These are phyloP conservation scores for Lysiphlebus fabarum DNA, from an alignment of 1,140 invertebrate species.

Conservation along the genomic window DNA sequence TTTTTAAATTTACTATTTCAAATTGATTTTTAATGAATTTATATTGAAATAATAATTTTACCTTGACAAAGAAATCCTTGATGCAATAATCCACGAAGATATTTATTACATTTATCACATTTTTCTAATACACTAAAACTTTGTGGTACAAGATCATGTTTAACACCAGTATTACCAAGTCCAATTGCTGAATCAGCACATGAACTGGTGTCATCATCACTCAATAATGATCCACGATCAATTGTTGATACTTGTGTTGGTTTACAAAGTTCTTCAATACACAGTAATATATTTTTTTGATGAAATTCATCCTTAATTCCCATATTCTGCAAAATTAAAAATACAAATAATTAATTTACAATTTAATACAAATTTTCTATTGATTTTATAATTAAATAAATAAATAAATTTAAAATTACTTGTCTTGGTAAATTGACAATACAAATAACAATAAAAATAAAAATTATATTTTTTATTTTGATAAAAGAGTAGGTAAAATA, in stretches of 20 bases:
- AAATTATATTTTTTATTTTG: background rate
- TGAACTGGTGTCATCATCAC: slow-evolving; percentile 27
- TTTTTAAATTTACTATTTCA: slow-evolving; percentile 4
- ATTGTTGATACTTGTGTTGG: slow-evolving; percentile 25
- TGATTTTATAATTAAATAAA: too few species aligned
- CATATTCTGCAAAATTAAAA: slow-evolving; percentile 66
- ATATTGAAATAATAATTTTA: slow-evolving; percentile 41
- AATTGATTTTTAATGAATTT: background rate
- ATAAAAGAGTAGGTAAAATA: background rate
- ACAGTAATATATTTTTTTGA: slow-evolving; percentile 68
- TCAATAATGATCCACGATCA: slow-evolving; percentile 17
- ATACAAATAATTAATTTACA: too few species aligned
- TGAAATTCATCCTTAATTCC: slow-evolving; percentile 77
- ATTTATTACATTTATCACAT: slow-evolving; percentile 76
- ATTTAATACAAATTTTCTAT: too few species aligned
- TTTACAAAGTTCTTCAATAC: slow-evolving; percentile 68
- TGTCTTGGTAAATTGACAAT: too few species aligned
- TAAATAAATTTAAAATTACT: too few species aligned
- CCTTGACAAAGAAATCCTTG: slow-evolving; percentile 75
- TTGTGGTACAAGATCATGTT: slow-evolving; percentile 61
- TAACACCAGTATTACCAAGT: slow-evolving; percentile 31
- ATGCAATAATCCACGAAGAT: slow-evolving; percentile 67
- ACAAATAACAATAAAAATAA: too few species aligned
- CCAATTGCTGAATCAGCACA: slow-evolving; percentile 13
- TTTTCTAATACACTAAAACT: slow-evolving; percentile 68